Evolutionary conservation across 2,797 vertebrate genomes (phyloP).

Genomic region (Pteropus rufus): DNA sequence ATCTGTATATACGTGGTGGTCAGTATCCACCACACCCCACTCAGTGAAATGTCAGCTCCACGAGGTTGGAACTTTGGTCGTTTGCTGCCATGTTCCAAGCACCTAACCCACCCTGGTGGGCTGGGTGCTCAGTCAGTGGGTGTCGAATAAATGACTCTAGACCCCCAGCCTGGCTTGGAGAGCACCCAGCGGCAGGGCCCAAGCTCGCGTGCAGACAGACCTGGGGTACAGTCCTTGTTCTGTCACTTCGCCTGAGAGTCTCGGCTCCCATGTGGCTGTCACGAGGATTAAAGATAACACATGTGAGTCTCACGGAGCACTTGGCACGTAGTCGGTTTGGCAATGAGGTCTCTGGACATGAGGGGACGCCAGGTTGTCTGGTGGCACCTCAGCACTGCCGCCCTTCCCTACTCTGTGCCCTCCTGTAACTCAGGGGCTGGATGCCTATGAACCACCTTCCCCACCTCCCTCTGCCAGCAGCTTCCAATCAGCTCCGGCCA

Average conservation of each 20-base stretch:
- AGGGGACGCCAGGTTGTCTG: background rate
- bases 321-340: fast-evolving
- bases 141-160: background rate
- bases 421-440: background rate
- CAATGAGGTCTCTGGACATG: background rate
- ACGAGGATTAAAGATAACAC: fast-evolving
- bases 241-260: background rate
- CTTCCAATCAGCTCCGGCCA: background rate
- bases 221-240: background rate
- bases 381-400: background rate
- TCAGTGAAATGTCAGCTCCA: background rate
- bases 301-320: background rate
- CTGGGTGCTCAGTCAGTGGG: background rate
- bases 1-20: background rate
- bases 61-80: background rate
- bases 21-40: background rate
- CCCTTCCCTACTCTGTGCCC: background rate
- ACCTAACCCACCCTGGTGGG: background rate
- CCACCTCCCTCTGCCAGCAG: background rate
- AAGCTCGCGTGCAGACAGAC: background rate
- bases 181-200: background rate
- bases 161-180: background rate
- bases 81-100: background rate
- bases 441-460: background rate
- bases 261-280: background rate